Base-by-base conservation (phyloP, 2,888 invertebrate genomes). In the Elmis aenea region DNA sequence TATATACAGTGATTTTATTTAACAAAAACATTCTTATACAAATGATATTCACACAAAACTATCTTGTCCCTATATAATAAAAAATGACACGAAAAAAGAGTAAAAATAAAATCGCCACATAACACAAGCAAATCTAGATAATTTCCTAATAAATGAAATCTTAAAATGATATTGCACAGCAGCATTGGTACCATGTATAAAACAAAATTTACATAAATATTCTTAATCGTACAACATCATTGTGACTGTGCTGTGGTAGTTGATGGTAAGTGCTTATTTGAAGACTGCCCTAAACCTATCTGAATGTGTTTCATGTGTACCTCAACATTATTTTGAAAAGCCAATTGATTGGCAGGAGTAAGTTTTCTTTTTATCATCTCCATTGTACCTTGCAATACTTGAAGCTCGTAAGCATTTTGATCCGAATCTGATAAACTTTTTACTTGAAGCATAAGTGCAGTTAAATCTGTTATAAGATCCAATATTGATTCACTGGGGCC, bases 281-380 rank as follows among this genome's bases (percentile, higher is more conserved):
- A 37, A 15, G 55, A 50, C 30, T 62, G 62, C 13, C 59, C 60
- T 26, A 83, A 68, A 13, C 87, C 86, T 66, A 84, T 79, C 66
- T 90, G 86, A 55, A 91, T 88, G 61, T 88, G 84, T 58, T 88
- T 87, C 77, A 94, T 83, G 57, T 92, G 93, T 48, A 90, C 84
- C 67, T 95, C 94, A 3, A 96, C 86, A 64, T 81, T 80, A 66
- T 87, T 88, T 67, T 92, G 85, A 68, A 91, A 91, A 24, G 82
- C 72, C 51, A 77, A 77, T 52, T 84, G 77, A 68, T 92, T 90
- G 25, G 76, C 73, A 2, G 81, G 78, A 51, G 81, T 81, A 34
- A 93, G 67, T 57, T 85, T 83, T 39, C 80, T 75, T 66, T 89
- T 87, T 30, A 94, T 88, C 61, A 92, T 86, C 56, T 86, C 85